Conservation (phyloP, 92 coral and sea anemone genomes). For the Scolanthus callimorphus region DNA sequence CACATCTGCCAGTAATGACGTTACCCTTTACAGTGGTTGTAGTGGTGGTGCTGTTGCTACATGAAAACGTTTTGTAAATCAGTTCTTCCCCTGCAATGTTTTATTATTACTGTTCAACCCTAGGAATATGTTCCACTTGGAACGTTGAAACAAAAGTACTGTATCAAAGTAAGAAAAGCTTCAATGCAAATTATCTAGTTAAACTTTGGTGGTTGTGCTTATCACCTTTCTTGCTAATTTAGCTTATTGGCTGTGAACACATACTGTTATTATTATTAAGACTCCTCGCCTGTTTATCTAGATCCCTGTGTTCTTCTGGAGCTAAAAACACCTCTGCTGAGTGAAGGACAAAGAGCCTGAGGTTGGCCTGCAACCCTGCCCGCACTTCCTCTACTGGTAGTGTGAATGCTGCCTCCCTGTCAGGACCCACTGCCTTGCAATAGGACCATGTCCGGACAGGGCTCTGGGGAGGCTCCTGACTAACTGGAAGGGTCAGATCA, state of each 20-base stretch:
- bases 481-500: constrained; percentile 5
- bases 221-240: no score
- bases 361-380: constrained; percentile 95
- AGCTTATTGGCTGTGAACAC: no score
- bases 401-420: constrained; percentile 31
- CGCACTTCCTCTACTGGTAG: constrained; percentile 85
- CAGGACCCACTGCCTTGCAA: constrained; percentile 44
- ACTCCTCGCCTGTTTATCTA: constrained; percentile 69
- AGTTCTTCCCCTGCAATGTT: no score
- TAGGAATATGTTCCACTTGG: no score
- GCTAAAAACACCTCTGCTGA: constrained; percentile 86
- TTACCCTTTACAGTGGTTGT: no score
- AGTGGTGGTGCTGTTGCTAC: no score
- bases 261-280: no score
- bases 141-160: no score
- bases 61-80: no score
- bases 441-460: constrained; percentile 79
- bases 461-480: constrained; percentile 48
- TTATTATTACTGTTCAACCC: no score
- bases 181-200: background rate
- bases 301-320: constrained; percentile 43
- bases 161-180: no score
- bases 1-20: no score
- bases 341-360: constrained; percentile 76
- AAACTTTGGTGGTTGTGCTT: background rate